These are phyloP conservation scores for Sakesphorus luctuosus DNA, from an alignment of 2,113 vertebrate species.

Conservation along the genomic window DNA sequence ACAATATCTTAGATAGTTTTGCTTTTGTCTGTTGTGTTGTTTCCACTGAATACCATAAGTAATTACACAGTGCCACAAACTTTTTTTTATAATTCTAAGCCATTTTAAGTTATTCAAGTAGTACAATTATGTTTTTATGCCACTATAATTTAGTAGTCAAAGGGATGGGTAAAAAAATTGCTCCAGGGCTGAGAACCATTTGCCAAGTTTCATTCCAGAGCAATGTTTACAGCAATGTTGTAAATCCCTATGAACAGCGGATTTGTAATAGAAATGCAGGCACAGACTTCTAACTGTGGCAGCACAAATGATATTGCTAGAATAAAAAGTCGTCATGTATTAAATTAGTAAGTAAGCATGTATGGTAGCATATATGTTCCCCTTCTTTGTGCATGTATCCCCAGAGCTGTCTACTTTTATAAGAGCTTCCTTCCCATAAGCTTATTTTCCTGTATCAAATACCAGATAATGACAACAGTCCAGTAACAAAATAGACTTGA, in stretches of 20 bases:
- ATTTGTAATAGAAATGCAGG: constrained; percentile 55
- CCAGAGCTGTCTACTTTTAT: background rate
- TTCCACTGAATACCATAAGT: constrained; percentile 1
- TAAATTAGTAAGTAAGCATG: constrained; percentile 8
- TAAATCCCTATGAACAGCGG: constrained; percentile 30
- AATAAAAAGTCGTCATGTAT: constrained; percentile 2
- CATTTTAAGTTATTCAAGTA: constrained; percentile 25
- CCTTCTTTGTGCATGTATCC: background rate
- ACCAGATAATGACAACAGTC: background rate
- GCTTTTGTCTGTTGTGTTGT: background rate
- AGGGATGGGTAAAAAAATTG: constrained; percentile 22
- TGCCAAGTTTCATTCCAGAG: constrained; percentile 43
- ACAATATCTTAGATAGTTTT: background rate
- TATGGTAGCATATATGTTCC: background rate
- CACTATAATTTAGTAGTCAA: constrained; percentile 42
- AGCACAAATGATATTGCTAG: constrained; percentile 19
- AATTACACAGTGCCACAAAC: background rate
- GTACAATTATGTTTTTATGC: constrained; percentile 18
- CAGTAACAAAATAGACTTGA: background rate
- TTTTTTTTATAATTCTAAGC: constrained; percentile 31
- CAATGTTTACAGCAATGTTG: background rate
- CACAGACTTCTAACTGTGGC: background rate
- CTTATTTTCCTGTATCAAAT: background rate
- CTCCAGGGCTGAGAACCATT: constrained; percentile 35
- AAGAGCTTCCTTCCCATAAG: background rate